Base-by-base conservation (phyloP, 2,888 invertebrate species). In the Hirtodrosophila duncani region DNA sequence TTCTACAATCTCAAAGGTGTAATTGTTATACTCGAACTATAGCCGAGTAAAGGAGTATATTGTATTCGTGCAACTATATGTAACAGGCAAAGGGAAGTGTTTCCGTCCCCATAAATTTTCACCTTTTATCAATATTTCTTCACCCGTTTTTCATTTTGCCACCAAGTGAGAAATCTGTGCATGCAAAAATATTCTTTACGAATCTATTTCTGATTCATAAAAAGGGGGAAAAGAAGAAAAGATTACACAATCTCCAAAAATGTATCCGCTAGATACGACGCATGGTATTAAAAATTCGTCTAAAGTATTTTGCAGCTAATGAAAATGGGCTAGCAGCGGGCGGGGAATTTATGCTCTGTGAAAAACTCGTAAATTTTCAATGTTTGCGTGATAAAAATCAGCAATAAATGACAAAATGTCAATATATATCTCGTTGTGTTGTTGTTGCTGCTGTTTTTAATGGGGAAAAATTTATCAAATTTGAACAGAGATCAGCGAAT, bases 41-140 rank as follows among this genome's bases (percentile, higher is more conserved):
- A 50, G 55, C 67, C 77, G 55, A 57, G 77, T 70, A 67, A 75
- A 75, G 69, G 77, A 66, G 34, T 67, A 46, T 56, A 63, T 58
- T 70, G 66, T 63, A 75, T 44, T 57, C 37, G 24, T 53, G 37
- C 3, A 66, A 69, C 67, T 31, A 70, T 68, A 74, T 38, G 10
- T 26, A 37, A 23, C n/a, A n/a, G n/a, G n/a, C 24, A 5, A 11
- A 20, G 20, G 45, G 34, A 51, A n/a, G n/a, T n/a, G n/a, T n/a
- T n/a, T n/a, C n/a, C n/a, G n/a, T n/a, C n/a, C n/a, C n/a, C 24
- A 29, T 20, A 36, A 23, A 8, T 13, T 29, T 27, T 34, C 34
- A 2, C 14, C 6, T 5, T 34, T n/a, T 33, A n/a, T n/a, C n/a
- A n/a, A n/a, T n/a, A n/a, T 57, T 65, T 65, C 31, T 42, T 39